Base-by-base conservation (phyloP, 2,113 vertebrate species). In the Aegithalos caudatus region DNA sequence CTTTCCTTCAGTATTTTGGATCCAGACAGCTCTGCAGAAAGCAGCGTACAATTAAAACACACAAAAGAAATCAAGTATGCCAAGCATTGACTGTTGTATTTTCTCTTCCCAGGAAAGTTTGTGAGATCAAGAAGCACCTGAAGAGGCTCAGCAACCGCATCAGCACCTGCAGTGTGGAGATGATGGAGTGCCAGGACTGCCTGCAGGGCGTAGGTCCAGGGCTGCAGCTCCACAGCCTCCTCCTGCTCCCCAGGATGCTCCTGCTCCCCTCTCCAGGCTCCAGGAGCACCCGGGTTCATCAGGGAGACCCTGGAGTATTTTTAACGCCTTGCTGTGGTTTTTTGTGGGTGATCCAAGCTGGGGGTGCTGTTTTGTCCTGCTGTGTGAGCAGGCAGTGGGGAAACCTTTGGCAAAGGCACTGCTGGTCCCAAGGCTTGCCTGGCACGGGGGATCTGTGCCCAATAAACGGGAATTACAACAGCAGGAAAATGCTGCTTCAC, bases 41-140 rank as follows among this genome's bases (percentile, higher is more conserved):
- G 54, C 40, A 23, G 12, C 1, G 1, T 3, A 13, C 38, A 28
- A 70, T 45, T 15, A 29, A 73, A 69, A 15, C 33, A 12, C 25
- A 22, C 27, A 37, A 28, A 44, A 21, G 16, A 18, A 14, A 12
- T 23, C 6, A 27, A 28, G 0, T 7, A 25, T 35, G 50, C 44
- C 3, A 1, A 28, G 13, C 11, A 0, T 1, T 28, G 31, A 56
- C 6, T 2, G 40, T 16, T 42, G 33, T 14, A 0, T 21, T 13
- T 51, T 83, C 10, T 29, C 56, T 35, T 14, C 70, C 10, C 74
- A 99, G 99, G 91, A 83, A 95, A 44, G 94, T 98, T 5, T 95
- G 97, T 21, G 98, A 99, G 66, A 98, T 99, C 51, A 98, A 98
- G 94, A 97, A 97, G 51, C 97, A 98, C 18, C 87, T 99, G 87